A percentile compares a stretch with the other conserved stretches of the same genome.
Evolutionary conservation across 1,140 invertebrate genomes (phyloP).

Genomic region (Drosophila suzukii): DNA sequence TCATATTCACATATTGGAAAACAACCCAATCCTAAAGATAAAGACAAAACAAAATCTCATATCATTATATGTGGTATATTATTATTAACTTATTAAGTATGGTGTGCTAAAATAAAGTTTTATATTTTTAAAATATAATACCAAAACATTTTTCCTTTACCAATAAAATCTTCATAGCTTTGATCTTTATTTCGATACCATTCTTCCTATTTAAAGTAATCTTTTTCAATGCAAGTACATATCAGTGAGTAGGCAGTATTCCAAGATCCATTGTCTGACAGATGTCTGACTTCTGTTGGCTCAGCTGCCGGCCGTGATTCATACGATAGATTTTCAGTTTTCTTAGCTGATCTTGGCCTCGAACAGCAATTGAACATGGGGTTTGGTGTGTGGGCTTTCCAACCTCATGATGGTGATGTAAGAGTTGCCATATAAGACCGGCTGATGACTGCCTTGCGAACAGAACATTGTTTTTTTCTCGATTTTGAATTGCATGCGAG

Average conservation of each 20-base stretch:
- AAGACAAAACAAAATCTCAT: no score
- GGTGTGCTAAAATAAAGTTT: no score
- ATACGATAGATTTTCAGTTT: slow-evolving; percentile 29
- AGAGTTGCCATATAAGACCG: slow-evolving; percentile 47
- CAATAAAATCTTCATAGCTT: no score
- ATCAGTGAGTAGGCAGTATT: slow-evolving; percentile 23
- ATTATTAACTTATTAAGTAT: no score
- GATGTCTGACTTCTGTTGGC: slow-evolving; percentile 55
- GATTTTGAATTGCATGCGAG: slow-evolving; percentile 67
- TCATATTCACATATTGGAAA: no score
- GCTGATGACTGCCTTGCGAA: slow-evolving; percentile 27
- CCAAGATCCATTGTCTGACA: slow-evolving; percentile 37
- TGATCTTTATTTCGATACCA: slow-evolving; percentile 1
- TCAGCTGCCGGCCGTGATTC: slow-evolving; percentile 41
- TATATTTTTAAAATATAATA: not conserved
- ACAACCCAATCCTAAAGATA: no score
- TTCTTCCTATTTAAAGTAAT: not conserved
- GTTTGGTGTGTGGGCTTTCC: slow-evolving; percentile 29
- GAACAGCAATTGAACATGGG: slow-evolving; percentile 39
- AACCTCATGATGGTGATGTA: slow-evolving; percentile 61
- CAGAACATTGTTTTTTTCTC: slow-evolving; percentile 12
- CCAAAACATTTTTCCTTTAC: not conserved
- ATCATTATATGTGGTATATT: no score
- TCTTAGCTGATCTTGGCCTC: slow-evolving; percentile 53
- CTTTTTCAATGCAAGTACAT: slow-evolving; percentile 1